Conservation (phyloP, 2,888 invertebrate genomes). For the Cataglyphis altisquamis region DNA sequence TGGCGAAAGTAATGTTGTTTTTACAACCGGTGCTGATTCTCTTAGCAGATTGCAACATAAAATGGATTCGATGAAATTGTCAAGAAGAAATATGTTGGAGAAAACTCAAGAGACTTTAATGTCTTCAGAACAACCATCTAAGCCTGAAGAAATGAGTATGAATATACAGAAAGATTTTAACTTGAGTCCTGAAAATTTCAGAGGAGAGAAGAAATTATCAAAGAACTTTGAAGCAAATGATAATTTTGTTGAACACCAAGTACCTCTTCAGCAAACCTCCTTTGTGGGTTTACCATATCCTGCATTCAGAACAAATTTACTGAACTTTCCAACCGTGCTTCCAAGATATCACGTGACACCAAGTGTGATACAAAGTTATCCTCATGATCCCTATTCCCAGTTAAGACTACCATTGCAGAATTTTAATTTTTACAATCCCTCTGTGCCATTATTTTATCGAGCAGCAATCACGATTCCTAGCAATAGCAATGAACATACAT, state of each 20-base stretch:
- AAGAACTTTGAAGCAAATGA: not conserved
- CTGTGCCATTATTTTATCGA: conserved; percentile 39
- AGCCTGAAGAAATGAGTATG: not conserved
- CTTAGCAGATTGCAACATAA: conserved; percentile 44
- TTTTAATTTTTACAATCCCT: conserved; percentile 48
- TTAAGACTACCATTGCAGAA: conserved; percentile 25
- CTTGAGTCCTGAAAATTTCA: not conserved
- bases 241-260: conserved; percentile 1
- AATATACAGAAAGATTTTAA: not conserved
- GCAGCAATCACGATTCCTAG: conserved; percentile 27
- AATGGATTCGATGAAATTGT: conserved; percentile 27
- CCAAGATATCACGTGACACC: conserved; percentile 16
- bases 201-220: not conserved
- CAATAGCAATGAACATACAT: not conserved
- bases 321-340: not conserved
- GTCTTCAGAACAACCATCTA: not conserved
- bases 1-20: conserved; percentile 79
- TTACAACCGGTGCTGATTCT: conserved; percentile 78
- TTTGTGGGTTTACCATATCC: not conserved
- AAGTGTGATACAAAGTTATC: not conserved
- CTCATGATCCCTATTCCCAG: conserved; percentile 5
- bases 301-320: conserved; percentile 18
- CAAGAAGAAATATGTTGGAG: not conserved
- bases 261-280: conserved; percentile 3
- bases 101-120: not conserved